phyloP scores from a whole-genome alignment of 2,888 invertebrate genomes.

The Stenolophus ochropezus region DNA sequence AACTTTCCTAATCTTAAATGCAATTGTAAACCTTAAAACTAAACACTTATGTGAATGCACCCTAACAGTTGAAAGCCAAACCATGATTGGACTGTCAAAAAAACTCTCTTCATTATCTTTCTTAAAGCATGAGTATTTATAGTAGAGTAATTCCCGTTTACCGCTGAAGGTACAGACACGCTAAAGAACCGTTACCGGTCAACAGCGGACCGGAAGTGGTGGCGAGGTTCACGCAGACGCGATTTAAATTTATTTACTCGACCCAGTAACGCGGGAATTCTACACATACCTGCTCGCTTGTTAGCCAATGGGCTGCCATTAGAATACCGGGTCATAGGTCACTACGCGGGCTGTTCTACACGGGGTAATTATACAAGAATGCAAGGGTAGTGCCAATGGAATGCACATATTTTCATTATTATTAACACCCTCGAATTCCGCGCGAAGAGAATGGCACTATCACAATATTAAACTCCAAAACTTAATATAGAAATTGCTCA shows the following conservation, averaged over 20 bases:
- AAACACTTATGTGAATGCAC: too few relatives aligned
- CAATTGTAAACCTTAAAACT: too few relatives aligned
- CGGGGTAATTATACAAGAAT: not conserved
- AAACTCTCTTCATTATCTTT: too few relatives aligned
- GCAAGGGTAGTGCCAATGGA: not conserved
- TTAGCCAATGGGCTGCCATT: not conserved
- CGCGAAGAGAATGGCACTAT: not conserved
- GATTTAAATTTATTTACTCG: constrained; percentile 44
- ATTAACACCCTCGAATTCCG: not conserved
- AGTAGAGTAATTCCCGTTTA: not conserved
- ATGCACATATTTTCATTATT: not conserved
- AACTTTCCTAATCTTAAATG: too few relatives aligned
- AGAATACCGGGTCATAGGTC: constrained; percentile 20
- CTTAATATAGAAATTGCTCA: too few relatives aligned
- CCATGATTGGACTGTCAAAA: too few relatives aligned
- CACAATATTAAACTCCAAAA: too few relatives aligned
- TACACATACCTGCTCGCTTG: constrained; percentile 1
- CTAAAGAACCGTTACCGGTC: constrained; percentile 28
- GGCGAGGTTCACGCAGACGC: constrained; percentile 20
- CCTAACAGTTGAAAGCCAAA: too few relatives aligned
- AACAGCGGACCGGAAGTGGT: not conserved
- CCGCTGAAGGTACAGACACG: not conserved
- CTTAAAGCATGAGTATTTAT: too few relatives aligned
- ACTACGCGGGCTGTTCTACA: not conserved
- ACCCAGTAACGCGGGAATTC: constrained; percentile 14